Evolutionary conservation across 2,888 invertebrate genomes (phyloP).

Genomic region (Platypus cylindrus): DNA sequence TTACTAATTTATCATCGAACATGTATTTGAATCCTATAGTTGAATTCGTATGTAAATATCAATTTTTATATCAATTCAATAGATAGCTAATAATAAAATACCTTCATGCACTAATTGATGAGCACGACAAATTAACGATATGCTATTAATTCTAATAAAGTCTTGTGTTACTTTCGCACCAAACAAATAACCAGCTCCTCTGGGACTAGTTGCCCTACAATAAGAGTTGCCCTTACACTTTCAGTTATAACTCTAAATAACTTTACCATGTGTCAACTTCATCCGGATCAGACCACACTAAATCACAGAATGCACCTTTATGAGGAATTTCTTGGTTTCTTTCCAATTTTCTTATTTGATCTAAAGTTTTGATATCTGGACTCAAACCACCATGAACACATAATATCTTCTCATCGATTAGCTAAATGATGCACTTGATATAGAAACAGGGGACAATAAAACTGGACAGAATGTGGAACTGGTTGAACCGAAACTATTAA

Average conservation of each 20-base stretch:
- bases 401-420: constrained; percentile 92
- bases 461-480: not conserved
- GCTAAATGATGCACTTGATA: constrained; percentile 37
- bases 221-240: not conserved
- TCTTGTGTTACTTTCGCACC: constrained; percentile 87
- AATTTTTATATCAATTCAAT: constrained; percentile 1
- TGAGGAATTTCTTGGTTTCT: constrained; percentile 97
- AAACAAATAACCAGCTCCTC: constrained; percentile 97
- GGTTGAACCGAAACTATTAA: not conserved
- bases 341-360: constrained; percentile 91
- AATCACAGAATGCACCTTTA: constrained; percentile 96
- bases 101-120: constrained; percentile 99
- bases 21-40: constrained; percentile 84
- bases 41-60: not conserved
- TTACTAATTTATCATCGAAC: constrained; percentile 93
- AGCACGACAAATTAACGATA: constrained; percentile 91
- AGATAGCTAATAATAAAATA: constrained; percentile 28
- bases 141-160: constrained; percentile 86
- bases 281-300: constrained; percentile 99
- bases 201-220: constrained; percentile 69
- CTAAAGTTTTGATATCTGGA: constrained; percentile 90
- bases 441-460: not conserved
- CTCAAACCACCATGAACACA: constrained; percentile 99
- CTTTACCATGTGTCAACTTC: constrained; percentile 82
- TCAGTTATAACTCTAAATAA: not conserved